phyloP scores from a whole-genome alignment of 2,113 vertebrate genomes.

The Rhinolophus sinicus region DNA sequence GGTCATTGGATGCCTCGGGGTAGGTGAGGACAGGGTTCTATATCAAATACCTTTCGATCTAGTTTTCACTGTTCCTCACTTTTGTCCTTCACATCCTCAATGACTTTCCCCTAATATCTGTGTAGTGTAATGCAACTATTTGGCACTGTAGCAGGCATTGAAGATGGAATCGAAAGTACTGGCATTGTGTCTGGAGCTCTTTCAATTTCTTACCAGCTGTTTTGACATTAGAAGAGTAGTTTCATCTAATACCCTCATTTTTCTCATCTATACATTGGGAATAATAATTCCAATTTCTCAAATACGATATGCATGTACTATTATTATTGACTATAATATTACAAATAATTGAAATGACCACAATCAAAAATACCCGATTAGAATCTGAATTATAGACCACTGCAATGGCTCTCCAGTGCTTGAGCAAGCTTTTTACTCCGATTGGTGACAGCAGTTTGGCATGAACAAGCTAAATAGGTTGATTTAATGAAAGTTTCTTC shows the following conservation, averaged over 20 bases:
- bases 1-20: neutral
- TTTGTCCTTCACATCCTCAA: neutral
- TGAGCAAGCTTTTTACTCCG: neutral
- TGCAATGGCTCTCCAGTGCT: neutral
- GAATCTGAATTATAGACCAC: neutral
- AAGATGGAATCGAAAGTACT: neutral
- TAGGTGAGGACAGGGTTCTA: neutral
- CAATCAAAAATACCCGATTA: neutral
- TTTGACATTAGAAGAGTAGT: neutral
- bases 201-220: neutral
- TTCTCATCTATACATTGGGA: neutral
- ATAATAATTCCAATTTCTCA: neutral
- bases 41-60: neutral
- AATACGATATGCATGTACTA: neutral
- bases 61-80: neutral
- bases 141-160: neutral
- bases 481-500: neutral
- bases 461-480: neutral
- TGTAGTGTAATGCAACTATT: neutral
- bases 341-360: neutral
- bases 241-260: neutral
- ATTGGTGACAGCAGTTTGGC: neutral
- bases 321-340: neutral
- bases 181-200: neutral
- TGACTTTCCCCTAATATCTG: neutral